Conservation (phyloP, 1,140 invertebrate genomes). For the Physella acuta region DNA sequence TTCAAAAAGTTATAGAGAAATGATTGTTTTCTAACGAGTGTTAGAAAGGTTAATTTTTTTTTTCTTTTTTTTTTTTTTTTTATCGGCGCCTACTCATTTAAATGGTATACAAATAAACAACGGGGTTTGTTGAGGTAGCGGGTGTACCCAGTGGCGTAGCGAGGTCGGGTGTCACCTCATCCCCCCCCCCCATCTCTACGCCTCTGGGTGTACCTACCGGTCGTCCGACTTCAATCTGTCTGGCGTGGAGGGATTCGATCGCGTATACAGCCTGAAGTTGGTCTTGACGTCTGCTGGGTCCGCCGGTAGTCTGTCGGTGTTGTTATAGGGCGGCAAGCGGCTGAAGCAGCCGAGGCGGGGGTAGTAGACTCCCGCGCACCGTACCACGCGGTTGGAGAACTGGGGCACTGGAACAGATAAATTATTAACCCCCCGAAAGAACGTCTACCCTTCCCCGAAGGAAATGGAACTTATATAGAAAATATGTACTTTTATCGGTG, state of each 20-base stretch:
- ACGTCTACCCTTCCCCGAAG: too few relatives aligned
- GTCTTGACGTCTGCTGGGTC: slow-evolving; percentile 81
- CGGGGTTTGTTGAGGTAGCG: too few relatives aligned
- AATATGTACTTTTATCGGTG: too few relatives aligned
- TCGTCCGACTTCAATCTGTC: not conserved
- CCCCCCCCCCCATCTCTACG: not conserved
- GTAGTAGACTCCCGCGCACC: slow-evolving; percentile 72
- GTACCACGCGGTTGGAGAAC: slow-evolving; percentile 89
- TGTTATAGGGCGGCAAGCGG: slow-evolving; percentile 70
- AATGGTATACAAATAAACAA: not conserved
- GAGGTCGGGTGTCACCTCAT: not conserved
- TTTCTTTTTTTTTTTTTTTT: not conserved
- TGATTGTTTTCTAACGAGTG: too few relatives aligned
- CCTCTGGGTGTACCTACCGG: not conserved
- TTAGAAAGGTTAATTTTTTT: not conserved
- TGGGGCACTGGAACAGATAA: too few relatives aligned
- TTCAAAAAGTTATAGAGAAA: too few relatives aligned
- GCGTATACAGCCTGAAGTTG: slow-evolving; percentile 63
- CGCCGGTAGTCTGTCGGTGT: slow-evolving; percentile 68
- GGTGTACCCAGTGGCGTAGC: not conserved
- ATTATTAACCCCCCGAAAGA: too few relatives aligned
- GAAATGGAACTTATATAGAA: too few relatives aligned
- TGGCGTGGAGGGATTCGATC: slow-evolving; percentile 23
- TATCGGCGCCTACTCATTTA: not conserved
- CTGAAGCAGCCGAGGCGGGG: slow-evolving; percentile 87